Base-by-base conservation (phyloP, 1,140 invertebrate genomes). In the Camponotus pennsylvanicus region DNA sequence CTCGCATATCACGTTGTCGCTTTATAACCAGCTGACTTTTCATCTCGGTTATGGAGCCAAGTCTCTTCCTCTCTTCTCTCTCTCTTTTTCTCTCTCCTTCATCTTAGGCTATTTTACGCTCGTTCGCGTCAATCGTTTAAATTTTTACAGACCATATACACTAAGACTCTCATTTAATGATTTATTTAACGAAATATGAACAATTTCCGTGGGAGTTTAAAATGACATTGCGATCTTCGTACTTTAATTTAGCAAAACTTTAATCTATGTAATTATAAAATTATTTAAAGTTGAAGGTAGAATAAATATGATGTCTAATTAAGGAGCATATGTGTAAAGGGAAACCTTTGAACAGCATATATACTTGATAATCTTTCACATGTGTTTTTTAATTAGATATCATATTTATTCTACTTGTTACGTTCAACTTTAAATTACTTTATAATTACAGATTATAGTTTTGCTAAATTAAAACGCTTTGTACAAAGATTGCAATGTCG, bases 11-110 rank as follows among this genome's bases (percentile, higher is more conserved):
- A 83, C 79, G 79, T 83, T 83, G 69, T 83, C 79, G 69, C 55
- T 83, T 83, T 75, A 83, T 83, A 83, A 83, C 79, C 69, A 75
- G 45, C 61, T 64, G 79, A 63, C 79, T 83, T 75, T 73, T 83
- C 57, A 75, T 83, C 70, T 27, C 13, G 34, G 7, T 27, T 18
- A 9, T 15, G n/a, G n/a, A 42, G 2, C 32, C 40, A 11, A 61
- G 55, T 83, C 45, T 73, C 67, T 34, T 7, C 13, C 37, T 52
- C 59, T 78, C 32, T 32, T 37, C 11, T 18, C n/a, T 37, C n/a
- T 37, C 15, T 45, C 42, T 45, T 3, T 45, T 11, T 49, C 3
- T 49, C 11, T 49, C 45, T 52, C 15, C 15, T 18, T 52, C 15
- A 52, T 15, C 15, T 3, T 5, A 15, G 13, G 5, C 13, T 37